Base-by-base conservation (phyloP, 2,888 invertebrate genomes). In the Ormyrus thymus region DNA sequence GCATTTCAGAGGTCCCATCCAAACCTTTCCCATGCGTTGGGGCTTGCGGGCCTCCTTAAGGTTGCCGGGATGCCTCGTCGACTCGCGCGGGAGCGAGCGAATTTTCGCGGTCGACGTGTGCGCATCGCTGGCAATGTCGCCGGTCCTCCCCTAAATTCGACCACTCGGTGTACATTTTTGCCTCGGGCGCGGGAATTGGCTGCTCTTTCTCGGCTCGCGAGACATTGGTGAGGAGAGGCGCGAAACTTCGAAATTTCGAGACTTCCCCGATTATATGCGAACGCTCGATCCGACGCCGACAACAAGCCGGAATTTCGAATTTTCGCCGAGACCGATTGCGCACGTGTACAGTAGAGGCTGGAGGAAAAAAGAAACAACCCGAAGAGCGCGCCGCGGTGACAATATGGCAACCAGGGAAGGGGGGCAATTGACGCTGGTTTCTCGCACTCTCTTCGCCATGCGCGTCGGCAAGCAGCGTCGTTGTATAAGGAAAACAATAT, bases 181-280 rank as follows among this genome's bases (percentile, higher is more conserved):
- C 45, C 62, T 45, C 66, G 53, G 48, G 45, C 29, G 9, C 61
- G 66, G 55, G 66, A 45, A 73, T 73, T 73, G 55, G 51, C 61
- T 45, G 11, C 9, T 1, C 4, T 29, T 4, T 29, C 4, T 29
- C 4, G 29, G 4, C 29, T 29, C 29, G 29, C 62, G 53, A 62
- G 4, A n/a, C 15, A 9, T 13, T 13, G 9, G 1, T 0, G 61
- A n/a, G 46, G 13, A 11, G 11, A 69, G 15, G 56, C 69, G 68
- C 51, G 70, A 64, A 58, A 71, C 65, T 79, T 75, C 55, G 66
- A 69, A 55, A 74, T 58, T 62, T 43, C 43, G 53, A 72, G 55
- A 71, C 72, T 76, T 76, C 79, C 79, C 76, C 79, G 76, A 71
- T 75, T 65, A 50, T 50, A n/a, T n/a, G n/a, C n/a, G n/a, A 70